A percentile compares a stretch with the other conserved stretches of the same genome.
phyloP scores from a whole-genome alignment of 2,113 vertebrate species.

The Prionailurus bengalensis region DNA sequence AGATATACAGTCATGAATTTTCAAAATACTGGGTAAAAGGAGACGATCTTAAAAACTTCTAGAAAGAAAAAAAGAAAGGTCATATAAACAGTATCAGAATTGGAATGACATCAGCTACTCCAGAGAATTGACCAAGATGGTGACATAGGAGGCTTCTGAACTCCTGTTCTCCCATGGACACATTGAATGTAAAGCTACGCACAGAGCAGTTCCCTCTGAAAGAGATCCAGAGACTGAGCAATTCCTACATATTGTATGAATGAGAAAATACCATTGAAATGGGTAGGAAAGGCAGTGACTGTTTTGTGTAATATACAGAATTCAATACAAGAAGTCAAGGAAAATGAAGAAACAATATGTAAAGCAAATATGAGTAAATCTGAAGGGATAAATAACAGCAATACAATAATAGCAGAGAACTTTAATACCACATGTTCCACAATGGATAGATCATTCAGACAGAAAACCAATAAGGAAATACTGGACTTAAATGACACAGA shows the following conservation, averaged over 20 bases:
- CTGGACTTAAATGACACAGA: not conserved
- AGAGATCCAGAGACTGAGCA: not conserved
- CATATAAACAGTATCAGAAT: not conserved
- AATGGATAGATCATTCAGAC: not conserved
- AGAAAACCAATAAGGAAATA: not conserved
- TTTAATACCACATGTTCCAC: not conserved
- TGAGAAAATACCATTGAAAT: not conserved
- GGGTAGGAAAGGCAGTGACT: not conserved
- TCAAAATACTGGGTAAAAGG: not conserved
- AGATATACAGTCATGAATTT: not conserved
- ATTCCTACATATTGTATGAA: not conserved
- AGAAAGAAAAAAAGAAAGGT: not conserved
- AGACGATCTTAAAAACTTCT: not conserved
- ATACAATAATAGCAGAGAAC: not conserved
- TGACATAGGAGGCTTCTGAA: not conserved
- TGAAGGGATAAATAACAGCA: not conserved
- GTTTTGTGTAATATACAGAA: not conserved
- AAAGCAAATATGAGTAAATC: not conserved
- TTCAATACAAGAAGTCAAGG: not conserved
- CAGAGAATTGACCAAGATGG: not conserved
- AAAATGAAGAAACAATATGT: not conserved
- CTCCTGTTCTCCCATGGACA: not conserved
- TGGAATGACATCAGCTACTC: not conserved
- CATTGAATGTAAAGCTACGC: not conserved
- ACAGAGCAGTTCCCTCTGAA: not conserved